Evolutionary conservation across 1,140 invertebrate species (phyloP).

Genomic region (Archegozetes longisetosus): DNA sequence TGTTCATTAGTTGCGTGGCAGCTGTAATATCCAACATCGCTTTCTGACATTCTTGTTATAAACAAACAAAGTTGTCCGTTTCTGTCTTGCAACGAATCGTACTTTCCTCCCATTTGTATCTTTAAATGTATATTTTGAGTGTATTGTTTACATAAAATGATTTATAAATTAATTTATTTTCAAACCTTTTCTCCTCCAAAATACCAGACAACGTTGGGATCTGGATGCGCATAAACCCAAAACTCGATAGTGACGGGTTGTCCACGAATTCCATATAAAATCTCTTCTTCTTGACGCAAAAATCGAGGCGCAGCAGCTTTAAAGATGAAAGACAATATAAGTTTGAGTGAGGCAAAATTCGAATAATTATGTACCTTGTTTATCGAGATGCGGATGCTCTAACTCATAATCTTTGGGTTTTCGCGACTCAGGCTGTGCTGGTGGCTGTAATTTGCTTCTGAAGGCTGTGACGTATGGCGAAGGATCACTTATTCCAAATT

Average conservation of each 20-base stretch:
- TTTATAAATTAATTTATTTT: neutral
- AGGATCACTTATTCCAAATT: constrained; percentile 89
- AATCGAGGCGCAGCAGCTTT: constrained; percentile 38
- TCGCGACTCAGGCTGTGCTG: constrained; percentile 37
- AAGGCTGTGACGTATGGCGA: constrained; percentile 69
- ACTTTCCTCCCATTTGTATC: constrained; percentile 35
- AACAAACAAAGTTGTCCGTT: constrained; percentile 66
- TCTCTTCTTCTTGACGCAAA: constrained; percentile 61
- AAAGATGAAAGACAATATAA: neutral
- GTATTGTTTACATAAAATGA: too few relatives aligned
- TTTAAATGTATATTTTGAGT: too few relatives aligned
- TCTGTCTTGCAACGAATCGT: constrained; percentile 65
- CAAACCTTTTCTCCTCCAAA: constrained; percentile 59
- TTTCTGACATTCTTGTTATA: constrained; percentile 54
- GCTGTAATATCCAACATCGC: constrained; percentile 83
- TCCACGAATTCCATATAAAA: constrained; percentile 70
- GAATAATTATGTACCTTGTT: constrained; percentile 33
- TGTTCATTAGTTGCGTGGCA: constrained; percentile 82
- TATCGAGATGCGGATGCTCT: constrained; percentile 61
- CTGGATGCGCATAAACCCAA: constrained; percentile 84
- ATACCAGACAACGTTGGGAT: constrained; percentile 71
- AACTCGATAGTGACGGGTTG: constrained; percentile 72
- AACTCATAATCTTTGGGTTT: constrained; percentile 66
- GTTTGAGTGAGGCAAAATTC: neutral
- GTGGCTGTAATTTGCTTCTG: constrained; percentile 55